phyloP scores from a whole-genome alignment of 2,797 vertebrate genomes.

The Poecilia picta region DNA sequence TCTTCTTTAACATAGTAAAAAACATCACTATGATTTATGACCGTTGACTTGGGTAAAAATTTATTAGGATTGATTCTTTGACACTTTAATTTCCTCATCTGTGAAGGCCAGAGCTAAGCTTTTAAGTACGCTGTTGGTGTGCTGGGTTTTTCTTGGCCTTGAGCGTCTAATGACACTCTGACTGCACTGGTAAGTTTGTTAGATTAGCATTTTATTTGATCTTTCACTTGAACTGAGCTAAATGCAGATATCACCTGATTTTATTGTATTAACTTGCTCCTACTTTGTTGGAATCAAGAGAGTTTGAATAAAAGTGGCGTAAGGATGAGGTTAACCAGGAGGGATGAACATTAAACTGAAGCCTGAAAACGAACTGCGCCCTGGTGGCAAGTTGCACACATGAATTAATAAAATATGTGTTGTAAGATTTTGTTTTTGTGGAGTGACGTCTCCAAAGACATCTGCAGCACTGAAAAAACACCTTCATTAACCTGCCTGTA shows the following conservation, averaged over 20 bases:
- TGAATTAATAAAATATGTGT: neutral
- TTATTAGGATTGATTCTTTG: neutral
- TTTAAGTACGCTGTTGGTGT: neutral
- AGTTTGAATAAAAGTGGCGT: neutral
- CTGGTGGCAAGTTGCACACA: neutral
- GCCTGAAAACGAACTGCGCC: neutral
- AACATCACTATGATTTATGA: neutral
- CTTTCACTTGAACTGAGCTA: neutral
- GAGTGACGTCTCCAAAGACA: neutral
- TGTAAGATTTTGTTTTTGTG: too few species aligned
- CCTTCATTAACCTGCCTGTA: neutral
- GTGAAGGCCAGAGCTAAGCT: neutral
- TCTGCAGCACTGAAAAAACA: neutral
- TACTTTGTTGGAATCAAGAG: neutral
- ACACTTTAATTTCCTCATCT: neutral
- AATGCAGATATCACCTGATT: neutral
- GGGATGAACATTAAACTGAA: neutral
- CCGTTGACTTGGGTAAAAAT: neutral
- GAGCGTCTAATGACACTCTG: neutral
- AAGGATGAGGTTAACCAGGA: neutral
- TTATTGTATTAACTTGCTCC: neutral
- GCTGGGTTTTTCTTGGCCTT: neutral
- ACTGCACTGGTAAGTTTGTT: neutral
- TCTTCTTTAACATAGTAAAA: neutral
- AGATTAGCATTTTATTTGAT: neutral